A percentile compares a stretch with the other conserved stretches of the same genome.
These are phyloP conservation scores for Vireo griseus DNA, from an alignment of 2,797 vertebrate genomes.

Conservation along the genomic window DNA sequence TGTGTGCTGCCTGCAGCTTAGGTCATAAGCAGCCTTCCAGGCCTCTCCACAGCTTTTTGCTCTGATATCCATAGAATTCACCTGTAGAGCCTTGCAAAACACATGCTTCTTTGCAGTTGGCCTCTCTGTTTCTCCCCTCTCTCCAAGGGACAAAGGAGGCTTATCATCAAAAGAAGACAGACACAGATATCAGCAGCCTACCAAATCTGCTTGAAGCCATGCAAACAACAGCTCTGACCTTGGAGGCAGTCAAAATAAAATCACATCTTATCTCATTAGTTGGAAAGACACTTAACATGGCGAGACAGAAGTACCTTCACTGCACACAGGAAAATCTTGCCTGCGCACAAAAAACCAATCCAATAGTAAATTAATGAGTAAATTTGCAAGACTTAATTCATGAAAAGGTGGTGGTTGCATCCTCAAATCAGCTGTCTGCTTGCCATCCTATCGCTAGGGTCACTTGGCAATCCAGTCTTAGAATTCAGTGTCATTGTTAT, in stretches of 20 bases:
- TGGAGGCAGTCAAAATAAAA: slow-evolving; percentile 53
- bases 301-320: not conserved
- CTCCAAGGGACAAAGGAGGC: not conserved
- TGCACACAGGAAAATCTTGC: not conserved
- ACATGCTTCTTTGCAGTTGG: not conserved
- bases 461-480: not conserved
- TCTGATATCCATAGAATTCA: not conserved
- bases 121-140: not conserved
- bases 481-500: not conserved
- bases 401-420: not conserved
- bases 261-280: slow-evolving; percentile 46
- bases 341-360: not conserved
- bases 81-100: not conserved
- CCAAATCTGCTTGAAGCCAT: not conserved
- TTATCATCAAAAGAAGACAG: not conserved
- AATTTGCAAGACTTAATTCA: not conserved
- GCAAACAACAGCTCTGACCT: slow-evolving; percentile 53
- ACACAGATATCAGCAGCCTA: slow-evolving; percentile 11
- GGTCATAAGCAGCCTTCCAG: not conserved
- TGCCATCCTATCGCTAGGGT: not conserved
- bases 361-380: not conserved
- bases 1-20: not conserved
- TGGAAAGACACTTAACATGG: not conserved
- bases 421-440: not conserved
- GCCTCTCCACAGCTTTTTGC: not conserved